phyloP scores from a whole-genome alignment of 2,888 invertebrate genomes.

The Tipula confusa region DNA sequence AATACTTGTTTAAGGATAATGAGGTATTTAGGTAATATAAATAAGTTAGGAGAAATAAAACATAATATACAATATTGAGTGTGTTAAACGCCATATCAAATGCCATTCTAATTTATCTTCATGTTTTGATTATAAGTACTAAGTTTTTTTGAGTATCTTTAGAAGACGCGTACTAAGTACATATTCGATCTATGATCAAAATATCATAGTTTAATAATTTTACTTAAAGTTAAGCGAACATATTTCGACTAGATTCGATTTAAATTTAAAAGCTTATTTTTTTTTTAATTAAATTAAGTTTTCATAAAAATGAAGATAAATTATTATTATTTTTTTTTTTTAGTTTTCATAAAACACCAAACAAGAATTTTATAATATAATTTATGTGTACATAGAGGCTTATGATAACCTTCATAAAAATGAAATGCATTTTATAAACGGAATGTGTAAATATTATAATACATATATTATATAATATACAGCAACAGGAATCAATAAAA shows the following conservation, averaged over 20 bases:
- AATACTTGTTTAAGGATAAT: too few relatives aligned
- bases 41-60: not conserved
- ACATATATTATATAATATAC: not conserved
- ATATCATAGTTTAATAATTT: not conserved
- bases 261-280: not conserved
- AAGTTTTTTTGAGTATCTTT: not conserved
- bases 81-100: not conserved
- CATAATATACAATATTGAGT: not conserved
- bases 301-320: not conserved
- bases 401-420: not conserved
- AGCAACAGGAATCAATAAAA: not conserved
- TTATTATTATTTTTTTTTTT: too few relatives aligned
- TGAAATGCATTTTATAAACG: not conserved
- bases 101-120: not conserved
- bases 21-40: not conserved
- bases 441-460: not conserved
- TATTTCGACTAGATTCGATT: not conserved
- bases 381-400: not conserved
- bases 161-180: not conserved
- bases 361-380: not conserved
- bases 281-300: too few relatives aligned
- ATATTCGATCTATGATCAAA: not conserved
- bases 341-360: constrained; percentile 16
- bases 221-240: not conserved
- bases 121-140: not conserved